These are phyloP conservation scores for Tupiocoris notatus DNA, from an alignment of 2,888 invertebrate species.

Conservation along the genomic window DNA sequence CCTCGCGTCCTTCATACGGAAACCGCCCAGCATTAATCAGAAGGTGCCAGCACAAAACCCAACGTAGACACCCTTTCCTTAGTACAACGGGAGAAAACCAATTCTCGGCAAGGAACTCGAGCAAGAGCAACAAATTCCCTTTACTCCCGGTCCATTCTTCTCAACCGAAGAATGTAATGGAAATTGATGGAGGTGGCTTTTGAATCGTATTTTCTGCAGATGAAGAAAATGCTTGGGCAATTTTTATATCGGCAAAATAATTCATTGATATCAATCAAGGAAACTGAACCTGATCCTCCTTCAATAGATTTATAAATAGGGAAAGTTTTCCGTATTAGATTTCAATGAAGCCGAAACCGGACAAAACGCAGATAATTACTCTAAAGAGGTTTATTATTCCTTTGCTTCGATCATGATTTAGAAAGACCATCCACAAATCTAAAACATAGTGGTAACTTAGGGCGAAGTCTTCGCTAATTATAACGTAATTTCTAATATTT, in stretches of 20 bases:
- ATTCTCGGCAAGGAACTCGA: neutral
- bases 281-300: too few relatives aligned
- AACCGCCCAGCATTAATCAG: neutral
- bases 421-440: too few relatives aligned
- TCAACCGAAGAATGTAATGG: slow-evolving; percentile 16
- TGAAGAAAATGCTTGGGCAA: slow-evolving; percentile 2
- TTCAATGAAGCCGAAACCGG: too few relatives aligned
- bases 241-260: neutral
- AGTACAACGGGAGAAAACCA: neutral
- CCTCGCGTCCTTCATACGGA: neutral
- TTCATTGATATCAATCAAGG: neutral
- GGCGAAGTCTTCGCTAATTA: too few relatives aligned
- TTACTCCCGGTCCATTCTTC: neutral
- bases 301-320: too few relatives aligned
- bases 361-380: too few relatives aligned
- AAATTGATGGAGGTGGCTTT: slow-evolving; percentile 33
- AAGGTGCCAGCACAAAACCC: neutral
- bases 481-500: too few relatives aligned
- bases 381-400: too few relatives aligned
- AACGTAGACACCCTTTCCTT: neutral
- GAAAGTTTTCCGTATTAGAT: too few relatives aligned
- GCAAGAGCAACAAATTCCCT: neutral
- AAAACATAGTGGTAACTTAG: too few relatives aligned
- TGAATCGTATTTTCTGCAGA: neutral
- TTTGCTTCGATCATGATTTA: too few relatives aligned